A percentile compares a stretch with the other conserved stretches of the same genome.
Evolutionary conservation across 2,888 invertebrate genomes (phyloP).

Genomic region (Thysanoteuthis rhombus): DNA sequence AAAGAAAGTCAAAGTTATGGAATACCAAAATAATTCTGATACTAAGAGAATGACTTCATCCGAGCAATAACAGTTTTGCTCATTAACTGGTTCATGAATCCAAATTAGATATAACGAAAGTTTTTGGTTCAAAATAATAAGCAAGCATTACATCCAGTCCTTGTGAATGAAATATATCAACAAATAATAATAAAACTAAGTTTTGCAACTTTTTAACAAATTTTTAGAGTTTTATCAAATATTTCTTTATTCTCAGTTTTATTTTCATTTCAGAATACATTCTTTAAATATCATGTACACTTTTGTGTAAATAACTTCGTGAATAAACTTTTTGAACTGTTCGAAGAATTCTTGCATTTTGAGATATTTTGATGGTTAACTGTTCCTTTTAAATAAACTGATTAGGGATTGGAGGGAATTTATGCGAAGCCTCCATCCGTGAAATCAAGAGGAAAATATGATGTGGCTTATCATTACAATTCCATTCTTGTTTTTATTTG

Average conservation of each 20-base stretch:
- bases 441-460: no score
- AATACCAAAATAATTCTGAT: background rate
- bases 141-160: background rate
- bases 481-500: no score
- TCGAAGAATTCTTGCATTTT: background rate
- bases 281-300: constrained; percentile 12
- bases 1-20: background rate
- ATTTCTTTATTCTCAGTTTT: background rate
- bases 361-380: background rate
- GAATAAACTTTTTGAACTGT: background rate
- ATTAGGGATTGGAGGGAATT: background rate
- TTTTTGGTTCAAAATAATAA: background rate
- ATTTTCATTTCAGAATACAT: constrained; percentile 12
- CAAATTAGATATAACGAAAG: background rate
- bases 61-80: background rate
- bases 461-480: no score
- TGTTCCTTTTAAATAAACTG: background rate
- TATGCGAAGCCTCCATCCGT: background rate
- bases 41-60: background rate
- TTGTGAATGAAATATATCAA: background rate
- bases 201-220: background rate
- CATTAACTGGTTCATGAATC: background rate
- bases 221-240: background rate
- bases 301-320: background rate
- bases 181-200: background rate